Percentiles rank a stretch among this genome's conserved stretches.
These are phyloP conservation scores for Trichogramma evanescens DNA, from an alignment of 2,888 invertebrate genomes.

Conservation along the genomic window DNA sequence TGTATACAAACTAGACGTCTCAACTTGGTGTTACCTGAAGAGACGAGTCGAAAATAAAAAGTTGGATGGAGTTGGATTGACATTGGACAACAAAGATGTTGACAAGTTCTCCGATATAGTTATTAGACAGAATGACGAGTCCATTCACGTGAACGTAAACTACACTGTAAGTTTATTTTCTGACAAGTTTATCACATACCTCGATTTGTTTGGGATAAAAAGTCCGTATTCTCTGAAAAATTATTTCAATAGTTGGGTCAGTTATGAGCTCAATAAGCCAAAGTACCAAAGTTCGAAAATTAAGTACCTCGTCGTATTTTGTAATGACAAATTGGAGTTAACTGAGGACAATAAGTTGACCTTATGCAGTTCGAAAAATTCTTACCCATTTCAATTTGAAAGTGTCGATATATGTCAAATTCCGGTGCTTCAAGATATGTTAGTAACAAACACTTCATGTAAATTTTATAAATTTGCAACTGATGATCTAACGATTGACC, in stretches of 20 bases:
- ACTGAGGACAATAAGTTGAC: constrained; percentile 26
- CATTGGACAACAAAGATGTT: constrained; percentile 27
- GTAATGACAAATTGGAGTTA: constrained; percentile 28
- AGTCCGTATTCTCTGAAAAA: constrained; percentile 25
- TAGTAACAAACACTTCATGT: neutral
- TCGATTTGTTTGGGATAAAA: constrained; percentile 26
- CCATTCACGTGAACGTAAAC: constrained; percentile 28
- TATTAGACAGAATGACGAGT: constrained; percentile 26
- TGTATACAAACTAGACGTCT: too few species aligned
- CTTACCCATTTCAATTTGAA: constrained; percentile 13
- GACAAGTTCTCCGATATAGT: constrained; percentile 23
- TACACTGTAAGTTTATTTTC: constrained; percentile 26
- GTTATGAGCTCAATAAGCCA: constrained; percentile 20
- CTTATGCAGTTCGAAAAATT: constrained; percentile 12
- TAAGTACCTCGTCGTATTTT: constrained; percentile 29
- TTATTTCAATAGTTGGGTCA: constrained; percentile 30
- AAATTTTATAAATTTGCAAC: constrained; percentile 27
- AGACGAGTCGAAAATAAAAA: too few species aligned
- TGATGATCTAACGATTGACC: constrained; percentile 27
- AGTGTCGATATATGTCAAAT: neutral
- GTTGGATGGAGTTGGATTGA: constrained; percentile 6
- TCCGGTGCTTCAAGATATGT: constrained; percentile 9
- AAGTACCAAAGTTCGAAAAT: constrained; percentile 23
- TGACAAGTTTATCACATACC: constrained; percentile 26
- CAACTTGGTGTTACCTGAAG: too few species aligned